phyloP scores from a whole-genome alignment of 2,113 vertebrate species.

The Bubo blakistoni region DNA sequence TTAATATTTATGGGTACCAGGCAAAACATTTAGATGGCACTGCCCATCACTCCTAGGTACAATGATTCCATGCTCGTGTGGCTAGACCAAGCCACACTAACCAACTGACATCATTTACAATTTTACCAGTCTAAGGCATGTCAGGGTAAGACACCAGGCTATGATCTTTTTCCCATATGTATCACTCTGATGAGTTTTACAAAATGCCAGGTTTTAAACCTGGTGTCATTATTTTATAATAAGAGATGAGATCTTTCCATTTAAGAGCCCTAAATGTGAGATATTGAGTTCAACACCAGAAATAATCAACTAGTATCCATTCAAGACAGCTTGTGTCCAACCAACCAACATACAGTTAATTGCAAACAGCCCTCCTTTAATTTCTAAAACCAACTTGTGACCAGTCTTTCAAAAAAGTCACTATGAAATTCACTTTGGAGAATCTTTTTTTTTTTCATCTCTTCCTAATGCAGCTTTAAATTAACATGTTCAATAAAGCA shows the following conservation, averaged over 20 bases:
- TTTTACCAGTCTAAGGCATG: background rate
- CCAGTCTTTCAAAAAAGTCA: background rate
- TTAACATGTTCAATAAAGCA: conserved; percentile 57
- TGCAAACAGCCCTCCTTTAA: background rate
- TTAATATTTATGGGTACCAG: background rate
- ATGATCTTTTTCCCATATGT: background rate
- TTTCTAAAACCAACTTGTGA: background rate
- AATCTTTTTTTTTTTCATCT: conserved; percentile 18
- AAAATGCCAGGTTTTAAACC: background rate
- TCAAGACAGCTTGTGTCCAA: background rate
- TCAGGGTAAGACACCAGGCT: background rate
- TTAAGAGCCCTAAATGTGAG: background rate
- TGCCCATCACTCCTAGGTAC: background rate
- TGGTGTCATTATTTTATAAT: background rate
- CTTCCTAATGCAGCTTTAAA: conserved; percentile 49
- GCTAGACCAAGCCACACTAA: background rate
- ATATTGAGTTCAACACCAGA: background rate
- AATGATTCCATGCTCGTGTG: background rate
- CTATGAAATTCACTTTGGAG: background rate
- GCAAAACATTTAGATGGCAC: background rate
- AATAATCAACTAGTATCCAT: background rate
- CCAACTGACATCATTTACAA: background rate
- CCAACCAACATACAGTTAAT: background rate
- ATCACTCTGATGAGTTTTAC: background rate
- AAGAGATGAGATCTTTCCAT: background rate